These are phyloP conservation scores for Drosophila phalerata DNA, from an alignment of 2,888 invertebrate genomes.

Conservation along the genomic window DNA sequence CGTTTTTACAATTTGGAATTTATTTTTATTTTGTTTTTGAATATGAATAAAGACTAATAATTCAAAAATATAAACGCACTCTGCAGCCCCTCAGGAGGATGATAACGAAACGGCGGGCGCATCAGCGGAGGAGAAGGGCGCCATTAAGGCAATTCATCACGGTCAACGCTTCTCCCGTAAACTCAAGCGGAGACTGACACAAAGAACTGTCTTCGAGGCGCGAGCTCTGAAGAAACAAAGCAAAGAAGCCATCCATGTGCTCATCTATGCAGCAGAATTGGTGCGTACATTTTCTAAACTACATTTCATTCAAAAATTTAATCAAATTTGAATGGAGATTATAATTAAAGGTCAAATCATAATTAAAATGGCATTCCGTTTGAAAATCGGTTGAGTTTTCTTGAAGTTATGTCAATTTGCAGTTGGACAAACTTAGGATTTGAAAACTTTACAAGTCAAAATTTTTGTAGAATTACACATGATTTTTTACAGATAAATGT, in stretches of 20 bases:
- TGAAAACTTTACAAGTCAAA: too few species aligned
- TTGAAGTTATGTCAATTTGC: too few species aligned
- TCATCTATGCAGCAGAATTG: slow-evolving; percentile 92
- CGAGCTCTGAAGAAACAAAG: slow-evolving; percentile 92
- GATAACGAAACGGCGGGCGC: slow-evolving; percentile 66
- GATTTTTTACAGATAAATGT: too few species aligned
- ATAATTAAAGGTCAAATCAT: too few species aligned
- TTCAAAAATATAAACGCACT: slow-evolving; percentile 10
- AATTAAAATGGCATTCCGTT: too few species aligned
- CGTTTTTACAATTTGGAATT: slow-evolving; percentile 23
- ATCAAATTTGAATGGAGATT: too few species aligned
- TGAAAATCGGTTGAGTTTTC: too few species aligned
- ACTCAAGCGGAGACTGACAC: slow-evolving; percentile 91
- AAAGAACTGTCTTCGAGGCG: slow-evolving; percentile 92
- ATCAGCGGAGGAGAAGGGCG: slow-evolving; percentile 84
- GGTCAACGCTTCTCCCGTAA: slow-evolving; percentile 92
- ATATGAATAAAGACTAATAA: slow-evolving; percentile 14
- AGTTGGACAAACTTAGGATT: too few species aligned
- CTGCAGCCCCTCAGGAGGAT: slow-evolving; percentile 71
- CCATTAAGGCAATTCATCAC: slow-evolving; percentile 92
- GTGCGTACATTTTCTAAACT: slow-evolving; percentile 86
- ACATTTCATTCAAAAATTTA: too few species aligned
- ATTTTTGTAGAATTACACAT: too few species aligned
- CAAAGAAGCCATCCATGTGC: slow-evolving; percentile 90
- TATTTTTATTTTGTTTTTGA: slow-evolving; percentile 15